Percentiles rank a stretch among this genome's conserved stretches.
These are phyloP conservation scores for Galerucella pusilla DNA, from an alignment of 2,888 invertebrate species.

Conservation along the genomic window DNA sequence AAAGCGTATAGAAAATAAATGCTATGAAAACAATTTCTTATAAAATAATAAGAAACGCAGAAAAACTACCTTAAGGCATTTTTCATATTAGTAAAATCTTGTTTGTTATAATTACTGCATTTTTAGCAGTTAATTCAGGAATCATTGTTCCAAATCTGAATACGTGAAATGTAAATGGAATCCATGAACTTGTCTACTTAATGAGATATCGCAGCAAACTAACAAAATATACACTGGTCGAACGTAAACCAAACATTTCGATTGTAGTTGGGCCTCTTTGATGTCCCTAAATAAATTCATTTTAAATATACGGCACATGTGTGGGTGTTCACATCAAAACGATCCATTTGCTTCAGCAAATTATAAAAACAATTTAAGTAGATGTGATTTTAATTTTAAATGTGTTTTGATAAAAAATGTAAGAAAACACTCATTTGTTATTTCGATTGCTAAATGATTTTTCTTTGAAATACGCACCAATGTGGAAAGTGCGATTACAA, in stretches of 20 bases:
- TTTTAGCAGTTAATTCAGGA: neutral
- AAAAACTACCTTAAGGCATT: no score
- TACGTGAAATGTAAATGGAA: neutral
- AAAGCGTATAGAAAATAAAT: no score
- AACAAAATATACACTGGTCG: neutral
- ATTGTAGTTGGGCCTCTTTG: neutral
- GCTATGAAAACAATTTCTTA: no score
- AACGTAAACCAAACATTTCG: neutral
- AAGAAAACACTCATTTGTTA: neutral
- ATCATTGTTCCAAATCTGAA: neutral
- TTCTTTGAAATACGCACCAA: neutral
- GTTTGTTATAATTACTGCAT: no score
- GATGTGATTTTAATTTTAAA: constrained; percentile 4
- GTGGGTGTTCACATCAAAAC: neutral
- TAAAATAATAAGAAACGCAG: no score
- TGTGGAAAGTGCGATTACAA: neutral
- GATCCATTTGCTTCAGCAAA: neutral
- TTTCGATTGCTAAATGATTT: neutral
- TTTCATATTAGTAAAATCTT: no score
- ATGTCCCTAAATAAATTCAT: constrained; percentile 21
- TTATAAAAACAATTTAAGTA: constrained; percentile 1
- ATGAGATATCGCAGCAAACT: neutral
- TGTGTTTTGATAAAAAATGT: constrained; percentile 2
- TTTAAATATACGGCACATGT: constrained; percentile 15
- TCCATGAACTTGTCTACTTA: neutral